These are phyloP conservation scores for Spatulosminthurus flaviceps DNA, from an alignment of 2,888 invertebrate genomes.

Conservation along the genomic window DNA sequence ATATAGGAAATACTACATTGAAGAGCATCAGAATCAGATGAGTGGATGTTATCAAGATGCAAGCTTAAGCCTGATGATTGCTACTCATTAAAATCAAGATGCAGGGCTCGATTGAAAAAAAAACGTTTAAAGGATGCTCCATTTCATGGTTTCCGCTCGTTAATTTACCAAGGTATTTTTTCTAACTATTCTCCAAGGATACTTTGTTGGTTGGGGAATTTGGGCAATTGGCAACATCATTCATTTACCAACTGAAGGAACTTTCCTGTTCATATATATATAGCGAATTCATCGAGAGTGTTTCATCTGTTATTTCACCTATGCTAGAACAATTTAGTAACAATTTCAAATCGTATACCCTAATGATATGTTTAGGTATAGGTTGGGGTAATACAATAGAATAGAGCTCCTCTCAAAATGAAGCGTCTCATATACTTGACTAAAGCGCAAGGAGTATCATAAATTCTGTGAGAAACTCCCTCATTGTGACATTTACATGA, in stretches of 20 bases:
- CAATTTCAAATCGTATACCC: too few relatives aligned
- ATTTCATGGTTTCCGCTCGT: conserved; percentile 33
- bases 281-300: not conserved
- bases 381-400: too few relatives aligned
- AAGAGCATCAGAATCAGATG: too few relatives aligned
- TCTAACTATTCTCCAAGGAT: not conserved
- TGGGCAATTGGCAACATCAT: not conserved
- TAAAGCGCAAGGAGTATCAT: not conserved
- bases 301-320: not conserved
- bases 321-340: too few relatives aligned
- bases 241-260: not conserved
- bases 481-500: not conserved
- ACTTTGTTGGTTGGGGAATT: conserved; percentile 21
- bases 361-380: too few relatives aligned
- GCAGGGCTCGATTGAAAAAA: conserved; percentile 16
- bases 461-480: not conserved
- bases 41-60: not conserved
- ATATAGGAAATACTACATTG: too few relatives aligned
- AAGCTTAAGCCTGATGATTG: not conserved
- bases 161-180: conserved; percentile 42
- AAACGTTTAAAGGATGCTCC: conserved; percentile 33
- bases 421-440: too few relatives aligned
- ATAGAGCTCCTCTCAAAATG: too few relatives aligned
- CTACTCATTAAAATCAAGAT: not conserved
- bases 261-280: not conserved